Percentiles rank a stretch among this genome's conserved stretches.
These are phyloP conservation scores for Oreotrochilus melanogaster DNA, from an alignment of 2,113 vertebrate genomes.

Conservation along the genomic window DNA sequence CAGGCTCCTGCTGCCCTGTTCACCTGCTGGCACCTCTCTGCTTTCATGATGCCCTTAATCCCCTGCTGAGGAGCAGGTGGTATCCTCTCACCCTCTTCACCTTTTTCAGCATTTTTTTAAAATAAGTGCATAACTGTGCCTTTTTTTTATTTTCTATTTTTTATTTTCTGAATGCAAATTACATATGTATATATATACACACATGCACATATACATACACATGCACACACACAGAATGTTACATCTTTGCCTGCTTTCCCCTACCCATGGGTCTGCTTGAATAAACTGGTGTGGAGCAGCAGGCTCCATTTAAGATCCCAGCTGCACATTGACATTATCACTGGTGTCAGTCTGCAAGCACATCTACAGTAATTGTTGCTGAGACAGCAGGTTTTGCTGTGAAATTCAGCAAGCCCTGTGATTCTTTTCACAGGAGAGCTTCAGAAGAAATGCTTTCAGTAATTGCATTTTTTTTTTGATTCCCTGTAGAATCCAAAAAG, in stretches of 20 bases:
- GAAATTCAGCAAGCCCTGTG: not conserved
- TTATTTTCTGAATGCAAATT: not conserved
- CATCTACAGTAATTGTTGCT: conserved; percentile 24
- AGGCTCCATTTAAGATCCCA: conserved; percentile 32
- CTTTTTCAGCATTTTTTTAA: not conserved
- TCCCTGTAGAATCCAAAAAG: not conserved
- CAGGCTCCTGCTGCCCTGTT: not conserved
- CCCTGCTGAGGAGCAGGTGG: not conserved
- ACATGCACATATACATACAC: accelerated
- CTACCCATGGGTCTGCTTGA: not conserved
- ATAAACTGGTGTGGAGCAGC: conserved; percentile 1
- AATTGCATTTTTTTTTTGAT: not conserved
- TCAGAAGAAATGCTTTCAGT: not conserved
- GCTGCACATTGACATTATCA: conserved; percentile 36
- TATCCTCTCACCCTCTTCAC: not conserved
- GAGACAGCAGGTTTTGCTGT: conserved; percentile 40
- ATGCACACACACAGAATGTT: too few relatives aligned
- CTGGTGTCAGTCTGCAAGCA: conserved; percentile 26
- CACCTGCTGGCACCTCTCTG: not conserved
- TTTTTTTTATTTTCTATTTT: not conserved
- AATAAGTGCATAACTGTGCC: not conserved
- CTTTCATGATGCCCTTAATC: not conserved
- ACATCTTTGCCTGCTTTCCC: not conserved
- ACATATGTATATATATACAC: accelerated
- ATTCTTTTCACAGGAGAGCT: not conserved